Conservation (phyloP, 2,113 vertebrate species). For the Gnathonemus longibarbis region DNA sequence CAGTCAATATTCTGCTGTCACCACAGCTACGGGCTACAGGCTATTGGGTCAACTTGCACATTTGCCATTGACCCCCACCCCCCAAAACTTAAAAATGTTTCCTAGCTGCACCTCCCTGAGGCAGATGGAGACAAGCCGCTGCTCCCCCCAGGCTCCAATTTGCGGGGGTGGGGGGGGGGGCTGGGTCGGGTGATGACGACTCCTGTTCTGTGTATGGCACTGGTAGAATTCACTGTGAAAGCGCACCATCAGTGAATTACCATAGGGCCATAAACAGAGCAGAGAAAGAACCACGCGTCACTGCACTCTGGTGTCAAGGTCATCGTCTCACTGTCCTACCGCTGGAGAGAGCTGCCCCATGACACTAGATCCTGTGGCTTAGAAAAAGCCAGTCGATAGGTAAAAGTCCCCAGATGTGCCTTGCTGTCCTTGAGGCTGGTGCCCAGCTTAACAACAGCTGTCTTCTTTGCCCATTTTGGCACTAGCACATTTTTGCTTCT, state of each 20-base stretch:
- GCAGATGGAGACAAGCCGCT: neutral
- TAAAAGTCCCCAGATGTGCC: neutral
- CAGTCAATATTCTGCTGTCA: neutral
- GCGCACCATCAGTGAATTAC: constrained; percentile 99
- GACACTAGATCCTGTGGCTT: constrained; percentile 29
- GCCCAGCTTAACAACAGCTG: constrained; percentile 28
- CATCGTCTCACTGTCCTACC: neutral
- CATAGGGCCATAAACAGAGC: constrained; percentile 99
- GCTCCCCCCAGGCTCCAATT: neutral
- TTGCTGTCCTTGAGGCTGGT: constrained; percentile 18
- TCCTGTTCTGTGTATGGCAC: constrained; percentile 85
- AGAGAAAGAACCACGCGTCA: constrained; percentile 90
- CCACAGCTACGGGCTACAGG: neutral
- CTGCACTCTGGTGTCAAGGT: constrained; percentile 37
- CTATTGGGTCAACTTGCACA: neutral
- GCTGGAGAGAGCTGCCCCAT: constrained; percentile 32
- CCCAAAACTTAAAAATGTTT: neutral
- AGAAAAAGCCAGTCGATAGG: neutral
- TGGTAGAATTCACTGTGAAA: constrained; percentile 97
- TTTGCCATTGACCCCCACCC: neutral
- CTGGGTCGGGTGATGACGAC: constrained; percentile 40
- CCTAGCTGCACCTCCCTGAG: neutral
- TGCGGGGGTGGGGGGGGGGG: neutral
- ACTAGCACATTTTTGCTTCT: constrained; percentile 99
- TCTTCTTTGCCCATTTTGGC: constrained; percentile 92